Conservation (phyloP, 2,797 vertebrate genomes). For the Gobionotothen gibberifrons region DNA sequence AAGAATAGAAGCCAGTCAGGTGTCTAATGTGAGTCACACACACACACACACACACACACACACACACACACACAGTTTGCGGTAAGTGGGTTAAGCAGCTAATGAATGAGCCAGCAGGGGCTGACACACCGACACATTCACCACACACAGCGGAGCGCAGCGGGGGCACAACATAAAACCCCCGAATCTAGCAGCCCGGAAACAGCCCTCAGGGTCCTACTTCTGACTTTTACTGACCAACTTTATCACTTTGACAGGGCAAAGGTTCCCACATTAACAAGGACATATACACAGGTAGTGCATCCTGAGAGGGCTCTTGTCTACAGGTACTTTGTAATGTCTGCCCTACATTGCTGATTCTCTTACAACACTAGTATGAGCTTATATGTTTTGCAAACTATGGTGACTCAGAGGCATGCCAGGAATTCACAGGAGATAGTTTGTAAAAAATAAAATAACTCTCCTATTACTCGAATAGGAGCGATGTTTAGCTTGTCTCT, state of each 20-base stretch:
- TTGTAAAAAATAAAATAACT: slow-evolving; percentile 1
- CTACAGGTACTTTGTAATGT: not conserved
- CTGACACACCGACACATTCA: slow-evolving; percentile 51
- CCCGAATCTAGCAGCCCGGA: not conserved
- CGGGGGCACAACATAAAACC: slow-evolving; percentile 10
- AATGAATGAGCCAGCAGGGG: slow-evolving; percentile 50
- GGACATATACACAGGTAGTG: not conserved
- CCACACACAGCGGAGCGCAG: slow-evolving; percentile 15
- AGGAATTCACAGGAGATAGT: not conserved
- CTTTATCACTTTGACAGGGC: not conserved
- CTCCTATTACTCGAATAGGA: not conserved
- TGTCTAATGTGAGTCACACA: slow-evolving; percentile 67
- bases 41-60: slow-evolving; percentile 9
- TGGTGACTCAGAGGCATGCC: not conserved
- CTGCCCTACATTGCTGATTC: not conserved
- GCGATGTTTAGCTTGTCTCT: not conserved
- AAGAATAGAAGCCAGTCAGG: slow-evolving; percentile 64
- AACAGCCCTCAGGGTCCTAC: slow-evolving; percentile 7
- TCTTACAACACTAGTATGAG: not conserved
- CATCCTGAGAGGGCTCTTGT: not conserved
- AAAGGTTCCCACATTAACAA: not conserved
- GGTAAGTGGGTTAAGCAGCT: slow-evolving; percentile 75
- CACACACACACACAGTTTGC: slow-evolving; percentile 23
- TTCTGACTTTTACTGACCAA: slow-evolving; percentile 5
- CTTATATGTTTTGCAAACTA: not conserved